Evolutionary conservation across 1,140 invertebrate species (phyloP), one percentile per base, ranked within the genome.

Genomic region (Drosophila chauvacae): DNA sequence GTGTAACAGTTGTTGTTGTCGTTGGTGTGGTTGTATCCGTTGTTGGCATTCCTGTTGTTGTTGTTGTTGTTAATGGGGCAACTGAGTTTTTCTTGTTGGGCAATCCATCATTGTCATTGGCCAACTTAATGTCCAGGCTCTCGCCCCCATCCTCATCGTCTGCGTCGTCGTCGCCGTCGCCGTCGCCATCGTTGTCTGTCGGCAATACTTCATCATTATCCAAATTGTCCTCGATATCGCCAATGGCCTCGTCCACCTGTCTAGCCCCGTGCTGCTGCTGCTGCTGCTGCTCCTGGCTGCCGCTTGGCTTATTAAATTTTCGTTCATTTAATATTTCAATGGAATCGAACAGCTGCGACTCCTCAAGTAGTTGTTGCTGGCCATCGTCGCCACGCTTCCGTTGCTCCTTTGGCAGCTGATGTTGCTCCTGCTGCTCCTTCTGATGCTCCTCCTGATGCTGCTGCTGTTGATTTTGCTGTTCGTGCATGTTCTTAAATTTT

Each of bases 321-420:
- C 80, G 84, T 88, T 83, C 84, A 69, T 88, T 88, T 88, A 88
- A 88, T 88, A 83, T 88, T 88, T 83, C 84, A 88, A 88, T 90
- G 57, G 84, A 80, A 81, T 83, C 79, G 55, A 90, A 80, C 77
- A 80, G 77, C 68, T 88, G 80, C 33, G 66, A 68, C 47, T 73
- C 51, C 56, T 61, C 53, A 7, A 71, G 30, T 11, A 45, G 45
- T 33, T 39, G 37, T 33, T 39, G 37, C 16, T 58, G 39, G 28
- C n/a, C 62, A 53, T 37, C 50, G 26, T 60, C 71, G 3, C 35
- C 65, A 16, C 37, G 26, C 30, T 44, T 59, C 42, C 20, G 42
- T 71, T 72, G 64, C 72, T 77, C 45, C 60, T 44, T 57, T 41
- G 58, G 42, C 33, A 55, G 56, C 47, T 79, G 55, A 50, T 80